Conservation (phyloP, 2,797 vertebrate species). For the Muraenolepis orangiensis region DNA sequence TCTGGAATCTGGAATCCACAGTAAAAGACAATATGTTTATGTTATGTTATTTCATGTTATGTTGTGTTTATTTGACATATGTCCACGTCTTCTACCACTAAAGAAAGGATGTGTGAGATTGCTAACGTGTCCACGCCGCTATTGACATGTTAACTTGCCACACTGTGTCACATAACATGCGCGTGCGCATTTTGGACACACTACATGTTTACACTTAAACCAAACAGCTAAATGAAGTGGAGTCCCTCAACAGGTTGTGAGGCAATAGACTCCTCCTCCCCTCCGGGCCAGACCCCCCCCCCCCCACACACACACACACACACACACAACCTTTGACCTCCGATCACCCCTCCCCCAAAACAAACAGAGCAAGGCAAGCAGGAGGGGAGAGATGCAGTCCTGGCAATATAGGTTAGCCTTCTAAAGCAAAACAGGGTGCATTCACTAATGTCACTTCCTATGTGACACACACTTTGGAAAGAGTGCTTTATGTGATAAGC, state of each 20-base stretch:
- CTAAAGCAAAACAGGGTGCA: background rate
- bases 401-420: background rate
- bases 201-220: background rate
- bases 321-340: constrained; percentile 49
- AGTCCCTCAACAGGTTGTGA: background rate
- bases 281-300: constrained; percentile 40
- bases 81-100: background rate
- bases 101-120: background rate
- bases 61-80: background rate
- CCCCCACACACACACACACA: constrained; percentile 35
- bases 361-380: constrained; percentile 25
- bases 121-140: background rate
- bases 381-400: constrained; percentile 2
- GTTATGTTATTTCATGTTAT: too few species aligned
- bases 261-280: constrained; percentile 36
- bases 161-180: background rate
- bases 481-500: too few species aligned
- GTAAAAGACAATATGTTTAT: background rate
- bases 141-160: background rate
- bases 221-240: constrained; percentile 12
- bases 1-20: too few species aligned
- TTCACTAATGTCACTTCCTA: constrained; percentile 8
- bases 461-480: background rate
- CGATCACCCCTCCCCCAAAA: constrained; percentile 45
- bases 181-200: background rate